These are phyloP conservation scores for Megaceryle maxima DNA, from an alignment of 2,113 vertebrate genomes.

Conservation along the genomic window DNA sequence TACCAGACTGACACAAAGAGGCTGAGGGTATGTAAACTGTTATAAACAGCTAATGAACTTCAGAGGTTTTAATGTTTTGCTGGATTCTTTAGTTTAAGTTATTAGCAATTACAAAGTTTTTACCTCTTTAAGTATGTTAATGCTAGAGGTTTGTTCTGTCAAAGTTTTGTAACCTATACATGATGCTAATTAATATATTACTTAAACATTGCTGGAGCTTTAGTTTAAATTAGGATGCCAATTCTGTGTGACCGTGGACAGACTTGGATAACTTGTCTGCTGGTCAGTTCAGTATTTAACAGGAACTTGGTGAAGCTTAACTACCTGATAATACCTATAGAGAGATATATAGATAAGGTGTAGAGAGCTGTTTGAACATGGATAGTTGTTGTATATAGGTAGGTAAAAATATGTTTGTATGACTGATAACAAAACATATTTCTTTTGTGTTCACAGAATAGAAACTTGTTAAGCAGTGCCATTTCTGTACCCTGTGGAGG, in stretches of 20 bases:
- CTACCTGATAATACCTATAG: neutral
- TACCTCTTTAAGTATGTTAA: neutral
- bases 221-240: neutral
- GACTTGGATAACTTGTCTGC: neutral
- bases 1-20: neutral
- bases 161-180: neutral
- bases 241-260: neutral
- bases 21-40: neutral
- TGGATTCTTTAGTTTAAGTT: neutral
- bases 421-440: neutral
- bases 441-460: neutral
- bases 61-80: neutral
- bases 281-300: neutral
- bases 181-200: neutral
- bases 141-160: neutral
- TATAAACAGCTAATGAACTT: neutral
- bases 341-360: neutral
- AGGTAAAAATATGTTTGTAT: neutral
- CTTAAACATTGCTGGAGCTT: neutral
- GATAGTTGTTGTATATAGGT: neutral
- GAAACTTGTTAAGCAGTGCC: neutral
- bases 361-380: neutral
- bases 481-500: neutral
- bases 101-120: neutral
- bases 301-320: neutral